phyloP scores from a whole-genome alignment of 2,888 invertebrate species.

The Drosophila robusta region DNA sequence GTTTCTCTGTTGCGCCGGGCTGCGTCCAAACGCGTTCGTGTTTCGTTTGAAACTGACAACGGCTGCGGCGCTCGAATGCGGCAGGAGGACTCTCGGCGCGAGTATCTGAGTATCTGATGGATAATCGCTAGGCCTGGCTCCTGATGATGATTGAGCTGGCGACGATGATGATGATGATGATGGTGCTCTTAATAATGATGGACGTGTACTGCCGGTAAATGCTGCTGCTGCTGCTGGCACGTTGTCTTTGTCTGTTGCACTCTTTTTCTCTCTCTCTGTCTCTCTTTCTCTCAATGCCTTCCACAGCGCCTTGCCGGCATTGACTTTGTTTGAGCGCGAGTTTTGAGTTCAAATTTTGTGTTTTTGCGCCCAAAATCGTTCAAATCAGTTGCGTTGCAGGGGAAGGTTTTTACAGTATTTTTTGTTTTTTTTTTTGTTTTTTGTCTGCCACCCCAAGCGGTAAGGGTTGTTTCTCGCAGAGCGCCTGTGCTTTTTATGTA shows the following conservation, averaged over 20 bases:
- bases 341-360: conserved; percentile 60
- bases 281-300: conserved; percentile 37
- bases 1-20: conserved; percentile 48
- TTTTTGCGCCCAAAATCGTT: conserved; percentile 68
- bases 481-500: conserved; percentile 21
- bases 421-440: conserved; percentile 17
- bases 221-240: conserved; percentile 21
- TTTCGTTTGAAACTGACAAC: conserved; percentile 84
- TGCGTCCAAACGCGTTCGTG: conserved; percentile 83
- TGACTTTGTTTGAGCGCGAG: conserved; percentile 56
- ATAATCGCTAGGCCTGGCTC: conserved; percentile 66
- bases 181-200: conserved; percentile 20
- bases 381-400: conserved; percentile 27
- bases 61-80: conserved; percentile 49
- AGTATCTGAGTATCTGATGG: conserved; percentile 45
- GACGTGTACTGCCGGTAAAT: conserved; percentile 7
- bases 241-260: conserved; percentile 33
- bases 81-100: conserved; percentile 64
- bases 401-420: conserved; percentile 18
- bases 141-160: conserved; percentile 12
- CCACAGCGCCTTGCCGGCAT: conserved; percentile 50
- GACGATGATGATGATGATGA: conserved; percentile 25
- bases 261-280: conserved; percentile 13
- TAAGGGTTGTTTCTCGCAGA: conserved; percentile 68
- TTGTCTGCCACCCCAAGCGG: conserved; percentile 61